A percentile compares a stretch with the other conserved stretches of the same genome.
These are phyloP conservation scores for Trachops cirrhosus DNA, from an alignment of 2,797 vertebrate species.

Conservation along the genomic window DNA sequence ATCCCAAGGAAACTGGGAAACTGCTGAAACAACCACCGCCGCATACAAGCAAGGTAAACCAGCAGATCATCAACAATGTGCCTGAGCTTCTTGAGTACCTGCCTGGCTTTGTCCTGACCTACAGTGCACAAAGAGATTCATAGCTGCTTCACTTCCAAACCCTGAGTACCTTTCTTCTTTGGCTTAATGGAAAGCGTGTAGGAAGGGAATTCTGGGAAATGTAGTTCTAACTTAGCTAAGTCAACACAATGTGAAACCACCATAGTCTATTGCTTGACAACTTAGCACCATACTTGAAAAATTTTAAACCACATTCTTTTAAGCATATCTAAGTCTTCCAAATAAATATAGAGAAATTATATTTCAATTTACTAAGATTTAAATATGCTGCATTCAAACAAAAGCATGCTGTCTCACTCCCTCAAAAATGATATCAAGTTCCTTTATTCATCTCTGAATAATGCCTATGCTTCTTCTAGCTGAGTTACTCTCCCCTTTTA, in stretches of 20 bases:
- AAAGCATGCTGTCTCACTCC: not conserved
- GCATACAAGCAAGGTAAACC: not conserved
- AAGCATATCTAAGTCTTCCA: not conserved
- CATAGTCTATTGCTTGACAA: not conserved
- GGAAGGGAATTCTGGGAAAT: not conserved
- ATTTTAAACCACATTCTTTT: not conserved
- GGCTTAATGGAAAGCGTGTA: not conserved
- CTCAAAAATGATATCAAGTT: not conserved
- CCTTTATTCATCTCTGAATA: not conserved
- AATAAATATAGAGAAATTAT: not conserved
- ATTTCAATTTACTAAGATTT: not conserved
- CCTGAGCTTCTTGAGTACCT: not conserved
- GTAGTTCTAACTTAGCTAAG: not conserved
- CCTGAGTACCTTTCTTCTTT: not conserved
- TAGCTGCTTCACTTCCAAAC: not conserved
- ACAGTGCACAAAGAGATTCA: not conserved
- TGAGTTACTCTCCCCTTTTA: not conserved
- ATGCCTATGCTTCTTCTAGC: not conserved
- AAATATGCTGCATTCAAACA: not conserved
- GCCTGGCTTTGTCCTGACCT: not conserved
- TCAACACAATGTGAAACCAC: not conserved
- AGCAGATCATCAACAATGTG: not conserved
- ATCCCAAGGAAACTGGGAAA: not conserved
- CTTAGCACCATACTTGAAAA: not conserved
- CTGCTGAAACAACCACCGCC: not conserved